Conservation (phyloP, 2,113 vertebrate genomes). For the Phodopus roborovskii region DNA sequence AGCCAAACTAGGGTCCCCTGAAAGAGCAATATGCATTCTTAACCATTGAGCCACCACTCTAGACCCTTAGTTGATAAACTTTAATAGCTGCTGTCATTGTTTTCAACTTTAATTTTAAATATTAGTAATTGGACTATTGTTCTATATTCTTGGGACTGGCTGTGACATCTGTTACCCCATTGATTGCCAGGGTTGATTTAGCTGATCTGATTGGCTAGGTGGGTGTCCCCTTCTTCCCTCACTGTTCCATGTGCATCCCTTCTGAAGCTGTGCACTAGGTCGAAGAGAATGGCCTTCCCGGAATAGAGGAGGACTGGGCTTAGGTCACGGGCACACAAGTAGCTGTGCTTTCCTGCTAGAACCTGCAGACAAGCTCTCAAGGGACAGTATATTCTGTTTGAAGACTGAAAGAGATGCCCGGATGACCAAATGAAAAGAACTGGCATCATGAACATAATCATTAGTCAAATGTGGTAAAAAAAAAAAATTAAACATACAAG, state of each 20-base stretch:
- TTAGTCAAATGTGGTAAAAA: conserved; percentile 11
- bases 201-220: too few relatives aligned
- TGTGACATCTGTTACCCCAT: too few relatives aligned
- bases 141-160: background rate
- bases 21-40: background rate
- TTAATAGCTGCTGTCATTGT: background rate
- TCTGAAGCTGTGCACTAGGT: background rate
- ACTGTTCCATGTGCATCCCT: background rate
- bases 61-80: background rate
- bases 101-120: background rate
- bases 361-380: background rate
- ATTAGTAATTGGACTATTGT: background rate
- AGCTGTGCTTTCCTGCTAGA: background rate
- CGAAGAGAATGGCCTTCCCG: background rate
- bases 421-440: conserved; percentile 9
- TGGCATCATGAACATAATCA: conserved; percentile 46
- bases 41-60: background rate
- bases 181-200: too few relatives aligned
- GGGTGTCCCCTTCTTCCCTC: too few relatives aligned
- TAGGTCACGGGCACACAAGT: background rate
- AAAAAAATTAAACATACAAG: conserved; percentile 50
- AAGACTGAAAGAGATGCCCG: conserved; percentile 4
- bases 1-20: background rate
- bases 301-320: background rate
- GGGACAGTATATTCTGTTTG: background rate